Evolutionary conservation across 2,888 invertebrate genomes (phyloP).

Genomic region (Acrobeloides nanus): DNA sequence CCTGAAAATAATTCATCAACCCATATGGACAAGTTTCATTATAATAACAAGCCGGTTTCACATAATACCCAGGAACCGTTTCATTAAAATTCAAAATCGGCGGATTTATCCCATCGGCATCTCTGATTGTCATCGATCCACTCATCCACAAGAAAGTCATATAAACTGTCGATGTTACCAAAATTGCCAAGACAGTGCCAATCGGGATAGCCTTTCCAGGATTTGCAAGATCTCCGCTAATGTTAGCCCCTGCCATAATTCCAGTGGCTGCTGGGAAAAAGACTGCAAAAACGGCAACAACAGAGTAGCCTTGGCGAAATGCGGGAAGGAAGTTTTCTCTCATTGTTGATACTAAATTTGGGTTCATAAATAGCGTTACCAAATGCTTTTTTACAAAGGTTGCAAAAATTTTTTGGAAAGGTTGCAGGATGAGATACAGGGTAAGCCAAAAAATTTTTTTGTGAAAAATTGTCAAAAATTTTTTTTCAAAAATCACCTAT

Average conservation of each 20-base stretch:
- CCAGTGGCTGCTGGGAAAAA: conserved; percentile 96
- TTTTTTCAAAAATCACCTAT: too few relatives aligned
- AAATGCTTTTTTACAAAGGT: too few relatives aligned
- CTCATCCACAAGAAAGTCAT: conserved; percentile 69
- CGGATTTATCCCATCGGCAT: conserved; percentile 12
- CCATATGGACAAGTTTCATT: conserved; percentile 7
- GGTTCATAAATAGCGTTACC: too few relatives aligned
- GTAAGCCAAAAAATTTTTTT: too few relatives aligned
- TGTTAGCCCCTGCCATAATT: conserved; percentile 89
- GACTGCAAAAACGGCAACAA: conserved; percentile 87
- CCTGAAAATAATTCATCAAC: conserved; percentile 10
- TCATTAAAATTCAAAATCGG: conserved; percentile 5
- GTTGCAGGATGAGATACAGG: too few relatives aligned
- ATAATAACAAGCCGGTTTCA: conserved; percentile 8
- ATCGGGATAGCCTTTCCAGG: conserved; percentile 71
- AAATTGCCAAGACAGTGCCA: conserved; percentile 75
- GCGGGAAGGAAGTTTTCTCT: conserved; percentile 4
- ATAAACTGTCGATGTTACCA: conserved; percentile 79
- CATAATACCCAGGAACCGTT: neutral
- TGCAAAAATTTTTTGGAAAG: too few relatives aligned
- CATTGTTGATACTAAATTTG: conserved; percentile 13
- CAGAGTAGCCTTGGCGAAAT: conserved; percentile 67
- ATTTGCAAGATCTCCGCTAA: too few relatives aligned
- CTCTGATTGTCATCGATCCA: conserved; percentile 14
- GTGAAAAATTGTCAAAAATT: conserved; percentile 62